phyloP scores from a whole-genome alignment of 2,888 invertebrate genomes.

The Diarsia dahlii region DNA sequence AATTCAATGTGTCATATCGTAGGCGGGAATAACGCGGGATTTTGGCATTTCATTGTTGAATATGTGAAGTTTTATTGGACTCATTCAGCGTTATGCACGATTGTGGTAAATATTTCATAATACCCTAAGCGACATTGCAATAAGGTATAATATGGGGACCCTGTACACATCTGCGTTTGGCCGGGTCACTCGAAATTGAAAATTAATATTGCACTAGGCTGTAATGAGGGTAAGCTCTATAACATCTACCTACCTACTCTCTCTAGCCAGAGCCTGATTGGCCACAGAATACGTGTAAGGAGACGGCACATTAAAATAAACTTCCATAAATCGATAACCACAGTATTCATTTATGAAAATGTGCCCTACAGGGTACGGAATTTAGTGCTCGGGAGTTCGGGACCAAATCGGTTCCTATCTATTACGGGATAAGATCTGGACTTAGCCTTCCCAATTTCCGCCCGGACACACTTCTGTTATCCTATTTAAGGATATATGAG shows the following conservation, averaged over 20 bases:
- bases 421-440: slow-evolving; percentile 55
- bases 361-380: slow-evolving; percentile 14
- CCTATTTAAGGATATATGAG: slow-evolving; percentile 41
- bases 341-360: slow-evolving; percentile 19
- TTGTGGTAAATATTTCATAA: slow-evolving; percentile 18
- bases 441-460: slow-evolving; percentile 58
- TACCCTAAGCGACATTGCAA: not conserved
- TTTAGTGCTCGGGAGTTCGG: slow-evolving; percentile 42
- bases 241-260: not conserved
- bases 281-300: not conserved
- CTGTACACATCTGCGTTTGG: slow-evolving; percentile 3
- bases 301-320: not conserved
- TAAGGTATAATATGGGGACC: not conserved
- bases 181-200: slow-evolving; percentile 27
- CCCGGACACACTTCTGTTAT: slow-evolving; percentile 41
- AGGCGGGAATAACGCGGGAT: not conserved
- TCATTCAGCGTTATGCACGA: not conserved
- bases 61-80: slow-evolving; percentile 17
- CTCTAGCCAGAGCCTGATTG: not conserved
- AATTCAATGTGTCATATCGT: not conserved
- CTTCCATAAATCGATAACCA: not conserved
- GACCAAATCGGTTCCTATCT: slow-evolving; percentile 49
- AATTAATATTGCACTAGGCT: slow-evolving; percentile 32
- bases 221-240: slow-evolving; percentile 10
- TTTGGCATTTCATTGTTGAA: not conserved